A percentile compares a stretch with the other conserved stretches of the same genome.
phyloP scores from a whole-genome alignment of 1,140 invertebrate species.

The Drosophila seguyi region DNA sequence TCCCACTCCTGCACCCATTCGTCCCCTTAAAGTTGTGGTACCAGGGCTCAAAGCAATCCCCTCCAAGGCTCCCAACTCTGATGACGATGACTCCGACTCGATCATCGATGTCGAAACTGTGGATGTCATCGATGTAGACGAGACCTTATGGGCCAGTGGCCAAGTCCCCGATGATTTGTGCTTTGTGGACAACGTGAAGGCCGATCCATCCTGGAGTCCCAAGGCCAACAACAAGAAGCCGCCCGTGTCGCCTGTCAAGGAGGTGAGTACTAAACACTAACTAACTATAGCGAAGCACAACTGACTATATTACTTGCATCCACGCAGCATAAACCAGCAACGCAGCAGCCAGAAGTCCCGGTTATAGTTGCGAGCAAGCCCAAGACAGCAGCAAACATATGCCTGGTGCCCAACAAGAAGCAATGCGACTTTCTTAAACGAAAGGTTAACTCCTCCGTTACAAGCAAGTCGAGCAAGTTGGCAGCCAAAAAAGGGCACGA shows the following conservation, averaged over 20 bases:
- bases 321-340: conserved; percentile 38
- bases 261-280: conserved; percentile 52
- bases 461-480: conserved; percentile 33
- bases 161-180: conserved; percentile 48
- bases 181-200: conserved; percentile 75
- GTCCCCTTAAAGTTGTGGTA: background rate
- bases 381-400: conserved; percentile 55
- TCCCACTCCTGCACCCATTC: background rate
- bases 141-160: conserved; percentile 20
- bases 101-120: conserved; percentile 83
- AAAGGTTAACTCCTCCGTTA: conserved; percentile 43
- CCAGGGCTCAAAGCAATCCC: background rate
- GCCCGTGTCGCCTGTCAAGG: conserved; percentile 27
- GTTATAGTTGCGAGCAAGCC: conserved; percentile 30
- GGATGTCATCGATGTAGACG: conserved; percentile 68
- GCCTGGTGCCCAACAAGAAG: conserved; percentile 75
- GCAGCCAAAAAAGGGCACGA: conserved; percentile 52
- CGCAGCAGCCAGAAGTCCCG: background rate
- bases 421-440: conserved; percentile 75
- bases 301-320: conserved; percentile 9
- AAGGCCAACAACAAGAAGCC: conserved; percentile 57
- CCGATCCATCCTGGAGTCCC: conserved; percentile 80
- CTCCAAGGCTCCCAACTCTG: conserved; percentile 56
- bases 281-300: background rate
- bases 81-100: conserved; percentile 67